These are phyloP conservation scores for Cistogaster globosa DNA, from an alignment of 2,888 invertebrate genomes.

Conservation along the genomic window DNA sequence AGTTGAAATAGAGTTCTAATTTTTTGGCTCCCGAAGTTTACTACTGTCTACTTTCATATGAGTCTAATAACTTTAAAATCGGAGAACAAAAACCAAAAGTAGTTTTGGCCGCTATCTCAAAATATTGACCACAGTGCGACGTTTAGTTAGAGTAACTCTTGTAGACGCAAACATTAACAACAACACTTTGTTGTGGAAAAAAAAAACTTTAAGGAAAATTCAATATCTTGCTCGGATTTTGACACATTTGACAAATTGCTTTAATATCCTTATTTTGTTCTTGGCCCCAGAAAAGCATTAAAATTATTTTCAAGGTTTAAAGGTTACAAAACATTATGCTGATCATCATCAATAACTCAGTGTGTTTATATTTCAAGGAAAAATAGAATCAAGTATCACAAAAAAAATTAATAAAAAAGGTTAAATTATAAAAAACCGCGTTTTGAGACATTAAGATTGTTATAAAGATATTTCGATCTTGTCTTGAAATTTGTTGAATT, in stretches of 20 bases:
- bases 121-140: too few species aligned
- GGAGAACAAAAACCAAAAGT: too few species aligned
- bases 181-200: constrained; percentile 38
- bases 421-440: constrained; percentile 4
- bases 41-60: too few species aligned
- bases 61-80: too few species aligned
- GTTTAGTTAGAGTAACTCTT: constrained; percentile 17
- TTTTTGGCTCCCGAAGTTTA: too few species aligned
- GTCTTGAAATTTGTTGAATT: constrained; percentile 1
- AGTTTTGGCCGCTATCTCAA: too few species aligned
- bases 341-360: constrained; percentile 68
- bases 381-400: constrained; percentile 23
- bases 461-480: background rate
- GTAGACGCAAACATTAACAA: background rate
- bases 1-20: too few species aligned
- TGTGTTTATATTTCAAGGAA: constrained; percentile 61
- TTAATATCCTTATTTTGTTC: constrained; percentile 76
- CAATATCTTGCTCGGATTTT: constrained; percentile 77
- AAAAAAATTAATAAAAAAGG: background rate
- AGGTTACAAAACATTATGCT: constrained; percentile 70
- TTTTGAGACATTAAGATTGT: background rate
- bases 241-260: constrained; percentile 80
- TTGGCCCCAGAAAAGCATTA: constrained; percentile 62
- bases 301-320: constrained; percentile 68
- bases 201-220: constrained; percentile 72